A percentile compares a stretch with the other conserved stretches of the same genome.
Conservation (phyloP, 2,113 vertebrate species). For the Corydoras sp. region DNA sequence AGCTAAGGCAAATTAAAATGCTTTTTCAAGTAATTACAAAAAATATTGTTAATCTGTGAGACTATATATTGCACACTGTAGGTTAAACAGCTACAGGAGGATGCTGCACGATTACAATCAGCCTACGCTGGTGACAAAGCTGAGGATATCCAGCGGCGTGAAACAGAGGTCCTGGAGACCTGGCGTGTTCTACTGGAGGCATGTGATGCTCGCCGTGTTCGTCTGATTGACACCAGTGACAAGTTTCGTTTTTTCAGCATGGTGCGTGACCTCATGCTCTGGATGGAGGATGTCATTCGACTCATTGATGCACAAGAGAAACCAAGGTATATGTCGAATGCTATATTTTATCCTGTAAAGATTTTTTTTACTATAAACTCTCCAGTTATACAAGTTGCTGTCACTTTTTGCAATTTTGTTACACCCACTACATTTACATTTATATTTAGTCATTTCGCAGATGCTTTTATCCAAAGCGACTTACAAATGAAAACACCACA, state of each 20-base stretch:
- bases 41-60: no score
- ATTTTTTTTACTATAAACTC: no score
- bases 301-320: slow-evolving; percentile 96
- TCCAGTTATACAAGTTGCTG: no score
- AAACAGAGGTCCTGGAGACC: slow-evolving; percentile 85
- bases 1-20: no score
- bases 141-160: slow-evolving; percentile 91
- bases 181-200: slow-evolving; percentile 87
- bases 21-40: no score
- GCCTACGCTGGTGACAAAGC: slow-evolving; percentile 96
- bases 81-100: slow-evolving; percentile 96
- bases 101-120: slow-evolving; percentile 89
- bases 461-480: no score
- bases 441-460: no score
- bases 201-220: slow-evolving; percentile 79
- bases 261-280: slow-evolving; percentile 94
- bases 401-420: no score
- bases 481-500: no score
- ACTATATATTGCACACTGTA: slow-evolving; percentile 39
- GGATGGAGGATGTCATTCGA: slow-evolving; percentile 96
- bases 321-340: slow-evolving; percentile 61
- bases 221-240: slow-evolving; percentile 85
- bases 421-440: no score
- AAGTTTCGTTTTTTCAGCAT: slow-evolving; percentile 97
- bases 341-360: no score